phyloP scores from a whole-genome alignment of 92 coral and sea anemone genomes.

The Blastomussa wellsi region DNA sequence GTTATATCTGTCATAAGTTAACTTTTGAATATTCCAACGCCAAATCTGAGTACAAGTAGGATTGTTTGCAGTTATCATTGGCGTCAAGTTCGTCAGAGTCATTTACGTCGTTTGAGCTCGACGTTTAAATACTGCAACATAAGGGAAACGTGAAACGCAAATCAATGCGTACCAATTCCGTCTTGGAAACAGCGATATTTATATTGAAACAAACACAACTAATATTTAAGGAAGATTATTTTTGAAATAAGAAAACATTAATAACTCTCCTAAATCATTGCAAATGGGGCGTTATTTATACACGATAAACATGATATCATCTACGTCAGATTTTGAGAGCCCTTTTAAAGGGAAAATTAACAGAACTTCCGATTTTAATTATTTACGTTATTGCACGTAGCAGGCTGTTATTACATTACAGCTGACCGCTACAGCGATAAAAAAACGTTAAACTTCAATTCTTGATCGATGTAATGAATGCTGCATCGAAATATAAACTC shows the following conservation, averaged over 20 bases:
- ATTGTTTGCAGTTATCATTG: background rate
- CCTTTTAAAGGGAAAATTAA: background rate
- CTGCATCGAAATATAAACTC: background rate
- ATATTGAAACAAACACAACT: too few relatives aligned
- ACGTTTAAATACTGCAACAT: too few relatives aligned
- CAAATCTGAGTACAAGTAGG: background rate
- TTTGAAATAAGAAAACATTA: background rate
- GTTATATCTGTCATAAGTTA: background rate
- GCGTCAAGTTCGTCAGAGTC: background rate
- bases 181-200: too few relatives aligned
- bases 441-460: too few relatives aligned
- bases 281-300: background rate
- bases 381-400: background rate
- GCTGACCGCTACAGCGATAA: too few relatives aligned
- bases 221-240: too few relatives aligned
- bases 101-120: background rate
- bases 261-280: background rate
- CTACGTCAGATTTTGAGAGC: background rate
- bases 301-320: background rate
- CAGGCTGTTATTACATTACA: too few relatives aligned
- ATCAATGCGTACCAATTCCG: too few relatives aligned
- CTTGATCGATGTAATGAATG: background rate
- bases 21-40: background rate
- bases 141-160: too few relatives aligned
- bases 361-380: background rate